Base-by-base conservation (phyloP, 2,113 vertebrate genomes). In the Chionodraco myersi region DNA sequence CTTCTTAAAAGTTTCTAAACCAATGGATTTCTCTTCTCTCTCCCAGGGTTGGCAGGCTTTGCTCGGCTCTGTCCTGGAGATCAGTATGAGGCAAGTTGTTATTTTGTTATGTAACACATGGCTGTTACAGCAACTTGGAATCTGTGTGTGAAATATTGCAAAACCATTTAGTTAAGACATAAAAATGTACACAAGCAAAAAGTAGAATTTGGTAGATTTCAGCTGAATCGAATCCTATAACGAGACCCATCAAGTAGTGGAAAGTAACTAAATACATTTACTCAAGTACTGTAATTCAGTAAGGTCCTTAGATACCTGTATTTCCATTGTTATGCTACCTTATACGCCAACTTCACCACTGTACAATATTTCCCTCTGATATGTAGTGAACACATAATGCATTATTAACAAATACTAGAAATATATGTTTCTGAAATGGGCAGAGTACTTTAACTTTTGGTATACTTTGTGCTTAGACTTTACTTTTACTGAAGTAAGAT, bases 51-150 rank as follows among this genome's bases (percentile, higher is more conserved):
- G 93, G 98, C 97, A 83, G 98, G 97, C 21, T 99, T 99, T 58
- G 98, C 98, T 15, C 94, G 98, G 53, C 97, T 99, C 78, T 99
- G 98, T 92, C 97, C 97, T 0, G 98, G 98, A 83, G 98, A 99
- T 90, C 97, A 98, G 10, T 99, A 99, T 0, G 98, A 99, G 92
- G 97, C 96, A 88, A 54, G 96, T 73, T 41, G 4, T 7, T 47
- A 51, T 44, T 9, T 10, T 53, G 57, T 53, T 10, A 52, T 44
- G 3, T 26, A 60, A 67, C 36, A 61, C 10, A 7, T 6, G 2
- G 36, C 34, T 30, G 15, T 72, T 34, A 21, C 30, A 58, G 48
- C 13, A 41, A 21, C 56, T 34, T 57, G 23, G 56, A 34, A 21
- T 60, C 16, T 18, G n/a, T n/a, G 45, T 51, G 12, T 60, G 57